phyloP scores from a whole-genome alignment of 2,888 invertebrate genomes.

The Lithophane ornitopus region DNA sequence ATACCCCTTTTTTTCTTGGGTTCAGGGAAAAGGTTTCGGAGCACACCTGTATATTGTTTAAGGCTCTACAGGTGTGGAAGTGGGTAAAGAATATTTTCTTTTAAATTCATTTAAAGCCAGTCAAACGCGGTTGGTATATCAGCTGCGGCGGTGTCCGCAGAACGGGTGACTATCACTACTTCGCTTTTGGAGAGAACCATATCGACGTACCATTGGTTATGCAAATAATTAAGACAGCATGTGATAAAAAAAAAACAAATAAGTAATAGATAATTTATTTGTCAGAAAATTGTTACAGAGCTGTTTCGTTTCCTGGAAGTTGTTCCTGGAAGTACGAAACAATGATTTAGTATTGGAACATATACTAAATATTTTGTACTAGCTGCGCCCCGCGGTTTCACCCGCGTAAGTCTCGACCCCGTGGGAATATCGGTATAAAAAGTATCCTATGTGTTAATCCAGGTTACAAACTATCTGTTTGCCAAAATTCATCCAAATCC shows the following conservation, averaged over 20 bases:
- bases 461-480: no score
- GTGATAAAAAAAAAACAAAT: background rate
- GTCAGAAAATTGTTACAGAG: background rate
- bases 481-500: no score
- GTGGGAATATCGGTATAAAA: no score
- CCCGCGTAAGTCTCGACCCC: no score
- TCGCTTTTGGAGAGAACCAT: background rate
- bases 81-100: background rate
- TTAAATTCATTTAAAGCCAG: background rate
- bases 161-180: background rate
- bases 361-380: no score
- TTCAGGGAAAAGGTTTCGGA: slow-evolving; percentile 9
- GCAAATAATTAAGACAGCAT: background rate
- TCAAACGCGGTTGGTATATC: background rate
- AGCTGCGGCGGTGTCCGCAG: background rate
- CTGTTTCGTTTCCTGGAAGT: no score
- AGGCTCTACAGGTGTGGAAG: slow-evolving; percentile 17
- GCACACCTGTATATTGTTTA: slow-evolving; percentile 38
- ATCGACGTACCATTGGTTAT: background rate
- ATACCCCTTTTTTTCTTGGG: slow-evolving; percentile 37
- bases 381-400: no score
- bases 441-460: no score
- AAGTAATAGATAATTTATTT: no score
- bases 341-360: background rate
- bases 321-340: background rate